Conservation (phyloP, 2,888 invertebrate species). For the Stratiomys singularior region DNA sequence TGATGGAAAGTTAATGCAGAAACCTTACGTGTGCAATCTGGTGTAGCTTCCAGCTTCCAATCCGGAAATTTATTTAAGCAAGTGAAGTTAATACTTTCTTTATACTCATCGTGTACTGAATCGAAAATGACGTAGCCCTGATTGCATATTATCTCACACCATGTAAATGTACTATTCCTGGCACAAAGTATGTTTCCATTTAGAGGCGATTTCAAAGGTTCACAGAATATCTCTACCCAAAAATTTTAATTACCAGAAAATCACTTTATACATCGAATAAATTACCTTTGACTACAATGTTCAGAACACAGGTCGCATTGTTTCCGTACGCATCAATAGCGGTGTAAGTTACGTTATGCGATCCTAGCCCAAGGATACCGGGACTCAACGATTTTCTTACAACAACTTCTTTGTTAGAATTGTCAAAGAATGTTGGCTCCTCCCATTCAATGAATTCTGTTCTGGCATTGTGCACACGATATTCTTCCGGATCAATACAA, state of each 20-base stretch:
- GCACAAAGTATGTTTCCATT: slow-evolving; percentile 68
- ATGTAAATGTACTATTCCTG: slow-evolving; percentile 63
- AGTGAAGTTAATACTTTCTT: slow-evolving; percentile 56
- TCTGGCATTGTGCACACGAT: slow-evolving; percentile 66
- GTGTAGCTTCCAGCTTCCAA: slow-evolving; percentile 64
- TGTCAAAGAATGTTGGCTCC: slow-evolving; percentile 66
- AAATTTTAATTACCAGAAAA: neutral
- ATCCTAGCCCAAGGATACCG: slow-evolving; percentile 69
- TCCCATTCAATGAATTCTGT: slow-evolving; percentile 65
- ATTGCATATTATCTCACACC: slow-evolving; percentile 70
- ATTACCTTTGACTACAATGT: slow-evolving; percentile 71
- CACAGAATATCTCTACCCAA: slow-evolving; percentile 60
- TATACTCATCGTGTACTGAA: slow-evolving; percentile 60
- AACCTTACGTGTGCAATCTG: slow-evolving; percentile 72
- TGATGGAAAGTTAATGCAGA: too few relatives aligned
- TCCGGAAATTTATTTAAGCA: slow-evolving; percentile 62
- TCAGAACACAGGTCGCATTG: slow-evolving; percentile 69
- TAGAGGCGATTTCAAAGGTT: slow-evolving; percentile 64
- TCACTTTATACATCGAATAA: neutral
- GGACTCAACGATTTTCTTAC: slow-evolving; percentile 63
- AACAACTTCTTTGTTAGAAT: slow-evolving; percentile 56
- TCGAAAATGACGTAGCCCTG: slow-evolving; percentile 70
- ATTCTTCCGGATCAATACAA: slow-evolving; percentile 70
- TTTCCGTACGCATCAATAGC: slow-evolving; percentile 72
- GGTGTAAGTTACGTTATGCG: slow-evolving; percentile 69